phyloP scores from a whole-genome alignment of 1,140 invertebrate genomes.

The Lineus longissimus region DNA sequence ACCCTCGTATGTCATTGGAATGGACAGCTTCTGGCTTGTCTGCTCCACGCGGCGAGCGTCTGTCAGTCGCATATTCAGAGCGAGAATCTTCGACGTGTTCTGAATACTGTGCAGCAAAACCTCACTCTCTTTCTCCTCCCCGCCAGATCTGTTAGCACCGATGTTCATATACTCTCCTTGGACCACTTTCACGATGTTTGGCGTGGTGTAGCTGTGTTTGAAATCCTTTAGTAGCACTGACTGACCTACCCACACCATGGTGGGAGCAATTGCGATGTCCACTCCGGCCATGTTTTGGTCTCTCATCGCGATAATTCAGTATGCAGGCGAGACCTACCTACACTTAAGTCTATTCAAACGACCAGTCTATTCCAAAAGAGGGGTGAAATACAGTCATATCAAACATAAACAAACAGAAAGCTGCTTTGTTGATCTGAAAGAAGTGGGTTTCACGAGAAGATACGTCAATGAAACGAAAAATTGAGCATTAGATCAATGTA shows the following conservation, averaged over 20 bases:
- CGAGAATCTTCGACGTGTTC: conserved; percentile 75
- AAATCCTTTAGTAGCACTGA: conserved; percentile 74
- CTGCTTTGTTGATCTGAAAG: too few relatives aligned
- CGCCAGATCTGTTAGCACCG: conserved; percentile 52
- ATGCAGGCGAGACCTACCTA: conserved; percentile 17
- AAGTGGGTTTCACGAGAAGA: too few relatives aligned
- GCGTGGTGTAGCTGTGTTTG: conserved; percentile 72
- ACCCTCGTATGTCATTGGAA: conserved; percentile 84
- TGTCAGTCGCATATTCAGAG: conserved; percentile 66
- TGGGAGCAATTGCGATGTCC: conserved; percentile 16
- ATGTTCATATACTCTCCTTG: conserved; percentile 87
- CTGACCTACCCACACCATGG: conserved; percentile 73
- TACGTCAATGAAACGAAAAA: too few relatives aligned
- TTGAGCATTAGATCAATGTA: too few relatives aligned
- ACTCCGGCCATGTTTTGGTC: conserved; percentile 20
- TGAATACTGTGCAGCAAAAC: conserved; percentile 79
- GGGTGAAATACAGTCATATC: too few relatives aligned
- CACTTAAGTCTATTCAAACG: too few relatives aligned
- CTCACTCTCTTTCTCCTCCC: conserved; percentile 61
- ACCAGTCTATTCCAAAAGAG: too few relatives aligned
- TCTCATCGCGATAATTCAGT: conserved; percentile 22
- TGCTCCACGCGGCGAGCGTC: conserved; percentile 67
- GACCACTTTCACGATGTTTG: conserved; percentile 81
- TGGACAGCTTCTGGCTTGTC: conserved; percentile 57
- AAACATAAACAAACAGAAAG: too few relatives aligned